Evolutionary conservation across 2,888 invertebrate species (phyloP).

Genomic region (Anorthoa munda): DNA sequence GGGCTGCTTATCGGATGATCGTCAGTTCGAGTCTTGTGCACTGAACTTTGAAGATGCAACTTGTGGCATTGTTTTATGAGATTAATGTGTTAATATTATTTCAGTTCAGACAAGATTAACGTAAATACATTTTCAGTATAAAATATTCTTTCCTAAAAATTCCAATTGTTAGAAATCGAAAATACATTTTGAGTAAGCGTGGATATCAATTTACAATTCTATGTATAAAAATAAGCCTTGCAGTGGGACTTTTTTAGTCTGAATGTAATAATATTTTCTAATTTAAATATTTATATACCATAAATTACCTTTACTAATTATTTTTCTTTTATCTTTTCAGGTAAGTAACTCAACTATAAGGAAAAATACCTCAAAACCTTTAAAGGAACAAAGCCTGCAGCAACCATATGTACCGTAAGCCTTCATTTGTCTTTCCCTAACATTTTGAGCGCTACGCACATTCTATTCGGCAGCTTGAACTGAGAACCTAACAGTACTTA

Average conservation of each 20-base stretch:
- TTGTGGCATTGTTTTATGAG: neutral
- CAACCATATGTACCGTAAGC: conserved; percentile 19
- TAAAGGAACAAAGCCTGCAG: conserved; percentile 1
- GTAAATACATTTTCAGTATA: neutral
- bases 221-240: neutral
- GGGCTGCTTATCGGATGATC: conserved; percentile 46
- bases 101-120: neutral
- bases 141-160: neutral
- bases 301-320: conserved; percentile 22
- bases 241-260: too few species aligned
- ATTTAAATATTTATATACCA: neutral
- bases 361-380: neutral
- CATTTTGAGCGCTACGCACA: conserved; percentile 30
- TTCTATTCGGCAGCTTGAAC: conserved; percentile 27
- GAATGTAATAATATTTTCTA: neutral
- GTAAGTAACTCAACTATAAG: conserved; percentile 53
- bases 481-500: conserved; percentile 7
- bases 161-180: neutral
- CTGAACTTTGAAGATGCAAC: conserved; percentile 44
- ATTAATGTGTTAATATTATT: neutral
- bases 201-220: too few species aligned
- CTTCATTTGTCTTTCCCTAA: conserved; percentile 22
- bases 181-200: neutral
- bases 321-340: conserved; percentile 60
- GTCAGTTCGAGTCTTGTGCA: conserved; percentile 47